Conservation (phyloP, 2,797 vertebrate genomes). For the Apogon hyalosoma region DNA sequence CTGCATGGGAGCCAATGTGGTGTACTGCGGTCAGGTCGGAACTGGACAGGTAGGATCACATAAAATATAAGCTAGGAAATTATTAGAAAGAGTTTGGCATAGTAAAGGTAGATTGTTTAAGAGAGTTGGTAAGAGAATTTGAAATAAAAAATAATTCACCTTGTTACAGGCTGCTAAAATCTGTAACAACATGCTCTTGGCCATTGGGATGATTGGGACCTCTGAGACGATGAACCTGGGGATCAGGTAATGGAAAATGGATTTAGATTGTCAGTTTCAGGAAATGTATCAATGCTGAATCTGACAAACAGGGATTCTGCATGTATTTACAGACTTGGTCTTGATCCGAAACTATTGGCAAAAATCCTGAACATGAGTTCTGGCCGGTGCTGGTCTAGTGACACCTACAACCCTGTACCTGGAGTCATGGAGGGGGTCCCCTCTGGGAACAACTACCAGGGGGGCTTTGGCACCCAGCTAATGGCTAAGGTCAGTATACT, state of each 20-base stretch:
- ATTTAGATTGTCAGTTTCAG: neutral
- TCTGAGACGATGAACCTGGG: slow-evolving; percentile 98
- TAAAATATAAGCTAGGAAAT: neutral
- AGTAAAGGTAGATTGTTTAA: neutral
- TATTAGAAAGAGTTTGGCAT: neutral
- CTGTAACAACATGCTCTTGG: slow-evolving; percentile 99
- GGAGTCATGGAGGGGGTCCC: slow-evolving; percentile 99
- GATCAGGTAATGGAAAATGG: slow-evolving; percentile 88
- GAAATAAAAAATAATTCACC: slow-evolving; percentile 6
- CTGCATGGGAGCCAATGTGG: slow-evolving; percentile 96
- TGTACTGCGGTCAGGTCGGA: slow-evolving; percentile 96
- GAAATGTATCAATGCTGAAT: too few relatives aligned
- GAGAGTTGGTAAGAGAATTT: neutral
- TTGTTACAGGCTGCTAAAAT: slow-evolving; percentile 95
- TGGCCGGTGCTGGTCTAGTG: slow-evolving; percentile 98
- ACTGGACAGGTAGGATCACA: slow-evolving; percentile 91
- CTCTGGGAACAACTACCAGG: slow-evolving; percentile 96
- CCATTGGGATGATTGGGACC: slow-evolving; percentile 98
- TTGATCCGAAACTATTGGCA: slow-evolving; percentile 96
- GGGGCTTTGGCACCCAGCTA: slow-evolving; percentile 94
- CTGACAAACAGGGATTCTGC: slow-evolving; percentile 56
- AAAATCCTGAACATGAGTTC: slow-evolving; percentile 99
- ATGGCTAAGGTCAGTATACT: slow-evolving; percentile 93
- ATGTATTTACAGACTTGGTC: slow-evolving; percentile 92
- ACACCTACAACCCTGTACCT: slow-evolving; percentile 97